Evolutionary conservation across 2,797 vertebrate species (phyloP).

Genomic region (Coendou prehensilis): DNA sequence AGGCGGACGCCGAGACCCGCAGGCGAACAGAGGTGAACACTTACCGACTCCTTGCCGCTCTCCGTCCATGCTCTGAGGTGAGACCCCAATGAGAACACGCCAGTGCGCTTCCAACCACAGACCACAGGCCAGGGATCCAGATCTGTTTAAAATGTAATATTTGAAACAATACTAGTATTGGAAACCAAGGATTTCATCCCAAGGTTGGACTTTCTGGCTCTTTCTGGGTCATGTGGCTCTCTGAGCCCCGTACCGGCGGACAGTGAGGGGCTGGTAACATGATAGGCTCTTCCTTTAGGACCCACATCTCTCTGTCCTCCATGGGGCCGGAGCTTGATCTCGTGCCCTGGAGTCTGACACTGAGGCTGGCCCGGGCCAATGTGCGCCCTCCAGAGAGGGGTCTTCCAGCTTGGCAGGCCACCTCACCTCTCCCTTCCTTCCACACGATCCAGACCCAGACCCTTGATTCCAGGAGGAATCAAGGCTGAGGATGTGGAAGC

Average conservation of each 20-base stretch:
- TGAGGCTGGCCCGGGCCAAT: neutral
- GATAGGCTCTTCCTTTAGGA: neutral
- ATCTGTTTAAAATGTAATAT: neutral
- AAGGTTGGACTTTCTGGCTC: neutral
- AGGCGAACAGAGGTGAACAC: neutral
- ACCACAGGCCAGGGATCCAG: neutral
- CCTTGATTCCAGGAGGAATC: no score
- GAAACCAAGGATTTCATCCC: neutral
- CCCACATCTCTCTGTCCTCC: accelerated
- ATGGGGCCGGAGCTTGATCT: neutral
- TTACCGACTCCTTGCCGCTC: constrained; percentile 68
- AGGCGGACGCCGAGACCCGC: neutral
- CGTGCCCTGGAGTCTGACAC: neutral
- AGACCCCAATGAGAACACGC: constrained; percentile 33
- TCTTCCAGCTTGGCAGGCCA: neutral
- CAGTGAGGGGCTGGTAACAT: neutral
- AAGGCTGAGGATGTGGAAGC: neutral
- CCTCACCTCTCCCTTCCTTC: neutral
- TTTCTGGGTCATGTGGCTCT: neutral
- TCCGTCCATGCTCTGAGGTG: neutral
- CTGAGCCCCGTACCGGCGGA: neutral
- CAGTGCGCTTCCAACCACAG: neutral
- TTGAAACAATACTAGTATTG: neutral
- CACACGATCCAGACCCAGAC: neutral
- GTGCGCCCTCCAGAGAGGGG: no score